phyloP scores from a whole-genome alignment of 1,140 invertebrate genomes.

The Thereuonema tuberculata region DNA sequence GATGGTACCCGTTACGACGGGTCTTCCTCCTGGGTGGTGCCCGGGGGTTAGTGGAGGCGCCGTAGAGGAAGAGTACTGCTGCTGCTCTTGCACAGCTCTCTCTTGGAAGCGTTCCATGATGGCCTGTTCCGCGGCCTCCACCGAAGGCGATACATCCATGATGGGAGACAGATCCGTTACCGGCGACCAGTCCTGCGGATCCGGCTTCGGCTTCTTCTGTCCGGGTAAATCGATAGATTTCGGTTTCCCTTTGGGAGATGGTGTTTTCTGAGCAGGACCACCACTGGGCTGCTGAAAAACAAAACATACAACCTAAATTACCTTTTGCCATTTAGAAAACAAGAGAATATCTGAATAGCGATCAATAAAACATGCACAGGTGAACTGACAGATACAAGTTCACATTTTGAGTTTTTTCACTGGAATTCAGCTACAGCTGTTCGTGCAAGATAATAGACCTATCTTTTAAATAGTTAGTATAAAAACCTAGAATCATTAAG shows the following conservation, averaged over 20 bases:
- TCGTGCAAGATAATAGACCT: too few species aligned
- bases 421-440: too few species aligned
- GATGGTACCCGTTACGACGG: background rate
- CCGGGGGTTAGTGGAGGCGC: too few species aligned
- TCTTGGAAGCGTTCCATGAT: background rate
- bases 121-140: slow-evolving; percentile 35
- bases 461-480: too few species aligned
- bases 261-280: background rate
- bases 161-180: slow-evolving; percentile 38
- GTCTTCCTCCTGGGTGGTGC: background rate
- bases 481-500: too few species aligned
- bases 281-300: background rate
- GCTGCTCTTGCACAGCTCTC: background rate
- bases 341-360: too few species aligned
- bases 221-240: slow-evolving; percentile 31
- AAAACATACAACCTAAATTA: background rate
- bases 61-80: background rate
- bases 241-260: slow-evolving; percentile 24
- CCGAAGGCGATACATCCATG: slow-evolving; percentile 36
- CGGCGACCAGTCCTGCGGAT: slow-evolving; percentile 34
- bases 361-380: too few species aligned
- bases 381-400: too few species aligned
- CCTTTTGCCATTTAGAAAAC: too few species aligned
- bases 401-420: too few species aligned
- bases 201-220: slow-evolving; percentile 30